phyloP scores from a whole-genome alignment of 2,888 invertebrate species.

The Lasioglossum lativentre region DNA sequence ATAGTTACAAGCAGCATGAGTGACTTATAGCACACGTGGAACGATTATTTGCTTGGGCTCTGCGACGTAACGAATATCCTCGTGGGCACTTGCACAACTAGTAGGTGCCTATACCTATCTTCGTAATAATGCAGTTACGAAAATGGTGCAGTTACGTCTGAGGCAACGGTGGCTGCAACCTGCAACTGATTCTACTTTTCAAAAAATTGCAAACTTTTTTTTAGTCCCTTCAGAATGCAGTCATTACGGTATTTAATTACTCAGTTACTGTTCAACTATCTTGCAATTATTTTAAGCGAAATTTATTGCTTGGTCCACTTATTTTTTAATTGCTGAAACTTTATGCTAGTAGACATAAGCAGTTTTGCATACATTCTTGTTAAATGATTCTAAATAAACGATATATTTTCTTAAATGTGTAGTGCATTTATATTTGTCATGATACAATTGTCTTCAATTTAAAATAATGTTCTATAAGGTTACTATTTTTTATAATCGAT shows the following conservation, averaged over 20 bases:
- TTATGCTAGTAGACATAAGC: neutral
- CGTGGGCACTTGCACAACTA: constrained; percentile 78
- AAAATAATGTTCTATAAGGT: too few relatives aligned
- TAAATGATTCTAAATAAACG: too few relatives aligned
- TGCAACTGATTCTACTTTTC: constrained; percentile 25
- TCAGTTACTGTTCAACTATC: neutral
- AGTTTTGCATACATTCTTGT: too few relatives aligned
- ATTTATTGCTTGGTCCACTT: neutral
- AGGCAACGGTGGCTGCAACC: constrained; percentile 62
- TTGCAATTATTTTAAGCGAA: neutral
- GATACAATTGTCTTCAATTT: too few relatives aligned
- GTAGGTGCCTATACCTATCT: constrained; percentile 70
- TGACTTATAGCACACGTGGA: constrained; percentile 38
- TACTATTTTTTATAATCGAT: neutral
- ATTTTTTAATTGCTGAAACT: neutral
- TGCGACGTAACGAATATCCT: constrained; percentile 76
- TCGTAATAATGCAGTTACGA: constrained; percentile 82
- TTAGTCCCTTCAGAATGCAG: neutral
- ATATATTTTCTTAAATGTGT: too few relatives aligned
- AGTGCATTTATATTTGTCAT: too few relatives aligned
- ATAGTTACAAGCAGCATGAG: constrained; percentile 16
- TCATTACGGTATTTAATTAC: too few relatives aligned
- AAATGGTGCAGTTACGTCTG: constrained; percentile 79
- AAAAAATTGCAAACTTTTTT: constrained; percentile 9
- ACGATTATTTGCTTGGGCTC: constrained; percentile 60